phyloP scores from a whole-genome alignment of 1,140 invertebrate genomes.

The Trinorchestia longiramus region DNA sequence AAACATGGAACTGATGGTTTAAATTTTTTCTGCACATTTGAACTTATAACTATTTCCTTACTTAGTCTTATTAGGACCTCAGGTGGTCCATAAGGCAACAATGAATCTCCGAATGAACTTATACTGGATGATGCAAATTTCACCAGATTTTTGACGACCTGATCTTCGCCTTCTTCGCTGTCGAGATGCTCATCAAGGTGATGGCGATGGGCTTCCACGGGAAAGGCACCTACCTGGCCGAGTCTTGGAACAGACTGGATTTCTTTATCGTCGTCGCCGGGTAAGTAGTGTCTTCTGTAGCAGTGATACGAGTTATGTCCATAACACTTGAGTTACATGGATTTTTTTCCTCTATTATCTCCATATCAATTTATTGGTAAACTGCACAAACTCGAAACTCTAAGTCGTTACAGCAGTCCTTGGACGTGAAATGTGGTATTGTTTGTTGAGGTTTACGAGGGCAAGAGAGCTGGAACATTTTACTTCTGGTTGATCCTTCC shows the following conservation, averaged over 20 bases:
- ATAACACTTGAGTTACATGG: too few species aligned
- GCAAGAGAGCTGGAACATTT: not conserved
- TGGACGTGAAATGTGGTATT: not conserved
- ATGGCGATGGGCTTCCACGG: conserved; percentile 98
- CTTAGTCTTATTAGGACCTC: too few species aligned
- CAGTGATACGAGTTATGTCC: too few species aligned
- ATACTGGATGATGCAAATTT: not conserved
- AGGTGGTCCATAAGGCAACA: too few species aligned
- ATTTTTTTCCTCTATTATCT: not conserved
- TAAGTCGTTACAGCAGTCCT: not conserved
- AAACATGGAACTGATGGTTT: too few species aligned
- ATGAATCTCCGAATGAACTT: too few species aligned
- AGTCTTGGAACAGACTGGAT: conserved; percentile 98
- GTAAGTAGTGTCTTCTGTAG: conserved; percentile 73
- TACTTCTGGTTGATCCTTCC: too few species aligned
- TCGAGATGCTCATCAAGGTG: conserved; percentile 98
- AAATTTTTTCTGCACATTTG: too few species aligned
- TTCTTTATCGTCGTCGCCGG: conserved; percentile 98
- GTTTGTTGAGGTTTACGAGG: not conserved
- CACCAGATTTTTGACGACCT: conserved; percentile 95
- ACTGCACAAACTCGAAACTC: not conserved
- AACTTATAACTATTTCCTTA: too few species aligned
- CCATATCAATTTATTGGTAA: not conserved
- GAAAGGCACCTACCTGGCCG: conserved; percentile 92
- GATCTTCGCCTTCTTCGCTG: conserved; percentile 97